phyloP scores from a whole-genome alignment of 2,797 vertebrate species.

The Myotis planiceps region DNA sequence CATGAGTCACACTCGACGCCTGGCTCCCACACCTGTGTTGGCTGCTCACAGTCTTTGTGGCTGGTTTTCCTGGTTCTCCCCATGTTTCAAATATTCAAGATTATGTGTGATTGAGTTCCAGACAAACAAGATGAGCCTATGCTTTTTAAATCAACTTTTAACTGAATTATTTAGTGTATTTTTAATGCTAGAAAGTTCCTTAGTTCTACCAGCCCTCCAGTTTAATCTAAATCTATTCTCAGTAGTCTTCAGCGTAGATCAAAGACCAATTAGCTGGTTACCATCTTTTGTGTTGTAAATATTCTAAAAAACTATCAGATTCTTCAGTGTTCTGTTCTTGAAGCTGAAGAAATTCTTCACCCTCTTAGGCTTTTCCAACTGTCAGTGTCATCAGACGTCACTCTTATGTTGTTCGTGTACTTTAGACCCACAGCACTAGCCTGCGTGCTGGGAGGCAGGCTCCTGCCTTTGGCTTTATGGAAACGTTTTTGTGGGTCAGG shows the following conservation, averaged over 20 bases:
- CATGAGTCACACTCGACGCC: fast-evolving
- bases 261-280: not conserved
- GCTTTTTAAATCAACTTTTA: not conserved
- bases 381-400: not conserved
- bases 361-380: not conserved
- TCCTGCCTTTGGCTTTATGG: not conserved
- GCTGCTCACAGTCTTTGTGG: not conserved
- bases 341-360: not conserved
- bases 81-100: fast-evolving
- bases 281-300: not conserved
- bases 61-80: not conserved
- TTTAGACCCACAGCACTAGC: not conserved
- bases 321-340: not conserved
- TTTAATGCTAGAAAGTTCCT: not conserved
- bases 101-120: not conserved
- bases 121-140: not conserved
- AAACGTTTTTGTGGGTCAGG: not conserved
- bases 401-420: fast-evolving
- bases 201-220: not conserved
- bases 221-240: not conserved
- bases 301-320: not conserved
- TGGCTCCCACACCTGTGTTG: not conserved
- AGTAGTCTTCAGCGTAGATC: not conserved
- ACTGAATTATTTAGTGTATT: not conserved
- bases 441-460: not conserved